Percentiles rank a stretch among this genome's conserved stretches.
Evolutionary conservation across 1,140 invertebrate genomes (phyloP).

Genomic region (Reticulitermes speratus): DNA sequence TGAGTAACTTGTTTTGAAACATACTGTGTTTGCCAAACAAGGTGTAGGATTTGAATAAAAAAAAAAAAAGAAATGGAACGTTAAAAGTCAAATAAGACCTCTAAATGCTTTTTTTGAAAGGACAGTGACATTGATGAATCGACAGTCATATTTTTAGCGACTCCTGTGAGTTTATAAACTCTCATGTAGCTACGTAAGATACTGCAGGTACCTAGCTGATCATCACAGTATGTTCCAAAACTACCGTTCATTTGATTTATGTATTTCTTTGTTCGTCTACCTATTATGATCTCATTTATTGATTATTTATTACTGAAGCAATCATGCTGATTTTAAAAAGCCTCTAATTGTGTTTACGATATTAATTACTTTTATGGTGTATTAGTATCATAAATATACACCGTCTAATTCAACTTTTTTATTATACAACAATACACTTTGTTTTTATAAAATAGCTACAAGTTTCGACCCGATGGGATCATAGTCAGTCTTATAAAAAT

Average conservation of each 20-base stretch:
- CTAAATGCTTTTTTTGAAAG: constrained; percentile 3
- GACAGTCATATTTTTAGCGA: constrained; percentile 16
- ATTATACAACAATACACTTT: no score
- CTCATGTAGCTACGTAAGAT: neutral
- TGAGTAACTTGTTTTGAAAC: neutral
- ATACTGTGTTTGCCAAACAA: neutral
- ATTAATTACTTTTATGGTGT: no score
- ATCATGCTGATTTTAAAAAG: no score
- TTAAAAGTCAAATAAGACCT: constrained; percentile 17
- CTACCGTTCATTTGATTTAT: neutral
- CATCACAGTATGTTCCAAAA: neutral
- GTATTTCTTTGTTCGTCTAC: no score
- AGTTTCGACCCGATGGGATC: no score
- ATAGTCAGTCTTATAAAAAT: no score
- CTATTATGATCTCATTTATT: no score
- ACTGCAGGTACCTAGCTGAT: neutral
- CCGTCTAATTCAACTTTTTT: no score
- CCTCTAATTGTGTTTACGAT: no score
- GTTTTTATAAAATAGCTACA: no score
- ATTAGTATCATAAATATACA: no score
- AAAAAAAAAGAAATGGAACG: neutral
- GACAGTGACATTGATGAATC: constrained; percentile 15
- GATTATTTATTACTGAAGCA: no score
- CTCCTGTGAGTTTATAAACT: constrained; percentile 3
- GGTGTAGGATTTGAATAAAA: constrained; percentile 11